A percentile compares a stretch with the other conserved stretches of the same genome.
Conservation (phyloP, 2,888 invertebrate genomes). For the Macropis europaea region DNA sequence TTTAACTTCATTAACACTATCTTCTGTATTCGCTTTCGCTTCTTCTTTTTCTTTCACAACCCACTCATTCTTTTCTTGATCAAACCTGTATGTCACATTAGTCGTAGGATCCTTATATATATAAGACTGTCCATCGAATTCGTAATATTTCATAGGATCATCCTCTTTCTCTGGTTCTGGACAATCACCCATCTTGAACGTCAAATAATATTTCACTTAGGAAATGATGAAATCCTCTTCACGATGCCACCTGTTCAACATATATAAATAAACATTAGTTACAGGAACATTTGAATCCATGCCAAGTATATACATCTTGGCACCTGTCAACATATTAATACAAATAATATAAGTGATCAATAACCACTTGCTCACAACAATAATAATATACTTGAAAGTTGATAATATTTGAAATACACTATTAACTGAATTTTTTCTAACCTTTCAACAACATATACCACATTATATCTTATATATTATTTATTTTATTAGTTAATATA, state of each 20-base stretch:
- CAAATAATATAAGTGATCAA: background rate
- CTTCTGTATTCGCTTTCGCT: slow-evolving; percentile 56
- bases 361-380: background rate
- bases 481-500: background rate
- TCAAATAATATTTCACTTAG: slow-evolving; percentile 5
- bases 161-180: slow-evolving; percentile 51
- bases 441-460: background rate
- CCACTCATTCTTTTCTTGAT: slow-evolving; percentile 84
- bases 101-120: slow-evolving; percentile 71
- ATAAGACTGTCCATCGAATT: slow-evolving; percentile 78
- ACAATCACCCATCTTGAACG: slow-evolving; percentile 42
- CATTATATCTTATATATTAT: background rate
- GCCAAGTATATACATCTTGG: background rate
- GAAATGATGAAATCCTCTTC: background rate
- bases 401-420: background rate
- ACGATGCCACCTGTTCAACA: slow-evolving; percentile 20
- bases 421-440: background rate
- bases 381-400: background rate
- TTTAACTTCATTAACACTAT: slow-evolving; percentile 26
- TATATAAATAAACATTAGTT: background rate
- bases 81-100: slow-evolving; percentile 82
- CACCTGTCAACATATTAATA: background rate
- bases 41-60: slow-evolving; percentile 73
- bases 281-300: background rate
- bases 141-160: slow-evolving; percentile 78